Percentiles rank a stretch among this genome's conserved stretches.
These are phyloP conservation scores for Cephus spinipes DNA, from an alignment of 2,888 invertebrate species.

Conservation along the genomic window DNA sequence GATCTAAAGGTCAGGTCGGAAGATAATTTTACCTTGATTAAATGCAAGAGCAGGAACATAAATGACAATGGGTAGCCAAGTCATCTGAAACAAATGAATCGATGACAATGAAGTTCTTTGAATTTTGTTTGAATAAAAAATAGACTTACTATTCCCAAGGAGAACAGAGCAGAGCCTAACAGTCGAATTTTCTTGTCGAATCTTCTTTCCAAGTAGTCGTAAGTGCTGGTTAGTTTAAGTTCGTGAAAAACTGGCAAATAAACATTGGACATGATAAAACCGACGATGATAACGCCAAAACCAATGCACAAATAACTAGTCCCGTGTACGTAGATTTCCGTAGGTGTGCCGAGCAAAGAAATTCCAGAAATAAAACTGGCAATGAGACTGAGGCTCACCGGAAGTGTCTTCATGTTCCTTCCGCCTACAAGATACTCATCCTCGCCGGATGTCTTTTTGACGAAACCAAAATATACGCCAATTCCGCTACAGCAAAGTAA, in stretches of 20 bases:
- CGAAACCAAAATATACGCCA: slow-evolving; percentile 86
- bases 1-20: background rate
- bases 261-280: slow-evolving; percentile 74
- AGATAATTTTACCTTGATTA: slow-evolving; percentile 75
- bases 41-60: slow-evolving; percentile 84
- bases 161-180: slow-evolving; percentile 78
- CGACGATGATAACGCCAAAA: slow-evolving; percentile 75
- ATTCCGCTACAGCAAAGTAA: slow-evolving; percentile 80
- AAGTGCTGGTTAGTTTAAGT: slow-evolving; percentile 81
- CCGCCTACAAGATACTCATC: slow-evolving; percentile 85
- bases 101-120: background rate
- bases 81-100: slow-evolving; percentile 71
- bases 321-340: slow-evolving; percentile 85
- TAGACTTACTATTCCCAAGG: slow-evolving; percentile 75
- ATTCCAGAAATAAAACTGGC: slow-evolving; percentile 87
- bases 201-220: slow-evolving; percentile 82
- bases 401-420: slow-evolving; percentile 84
- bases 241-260: slow-evolving; percentile 82
- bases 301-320: slow-evolving; percentile 79
- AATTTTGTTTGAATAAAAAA: no score
- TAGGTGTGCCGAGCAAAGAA: slow-evolving; percentile 82
- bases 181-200: slow-evolving; percentile 78
- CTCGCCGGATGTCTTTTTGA: slow-evolving; percentile 74
- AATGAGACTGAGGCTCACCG: slow-evolving; percentile 86
- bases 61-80: slow-evolving; percentile 83